Evolutionary conservation across 2,113 vertebrate genomes (phyloP), one percentile per base, ranked within the genome.

Genomic region (Myanophis thanlyinensis): DNA sequence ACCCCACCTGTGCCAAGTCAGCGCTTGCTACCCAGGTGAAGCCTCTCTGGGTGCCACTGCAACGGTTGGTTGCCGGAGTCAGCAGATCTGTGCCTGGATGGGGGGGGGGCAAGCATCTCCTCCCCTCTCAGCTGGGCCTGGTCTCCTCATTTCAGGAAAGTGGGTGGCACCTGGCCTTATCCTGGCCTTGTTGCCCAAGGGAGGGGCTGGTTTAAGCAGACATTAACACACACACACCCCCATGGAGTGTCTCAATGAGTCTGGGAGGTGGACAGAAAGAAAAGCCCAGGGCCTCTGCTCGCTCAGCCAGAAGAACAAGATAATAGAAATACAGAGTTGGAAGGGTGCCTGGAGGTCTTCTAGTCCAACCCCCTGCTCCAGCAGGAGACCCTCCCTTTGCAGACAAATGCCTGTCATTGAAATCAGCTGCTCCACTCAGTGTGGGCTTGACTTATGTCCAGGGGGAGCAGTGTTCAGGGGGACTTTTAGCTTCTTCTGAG

Each of bases 161-260:
- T 3, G 10, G 25, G 10, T 25, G 46, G 47, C 12, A 12, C 13
- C 35, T 44, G 0, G 0, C 3, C 0, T 30, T 8, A 5, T 44
- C 9, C 73, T 11, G 0, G 8, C 8, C 30, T 0, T 0, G 20
- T 27, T 7, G 12, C 23, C 44, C 35, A 44, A 0, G 1, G 30
- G 85, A n/a, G 44, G 23, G 47, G 11, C 4, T 6, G 8, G 20
- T 15, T 27, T 30, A 6, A 47, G 25, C 46, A 85, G 46, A 27
- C 27, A 3, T 27, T 5, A 1, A 5, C 3, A n/a, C n/a, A n/a
- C n/a, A n/a, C n/a, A n/a, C n/a, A n/a, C 59, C 46, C n/a, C 2
- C 20, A 25, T 23, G 40, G 49, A 15, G 52, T 2, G 10, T 0
- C 47, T 49, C 25, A 30, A 9, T 7, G 47, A 10, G 8, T 48